These are phyloP conservation scores for Betta splendens DNA, from an alignment of 2,797 vertebrate genomes.

Conservation along the genomic window DNA sequence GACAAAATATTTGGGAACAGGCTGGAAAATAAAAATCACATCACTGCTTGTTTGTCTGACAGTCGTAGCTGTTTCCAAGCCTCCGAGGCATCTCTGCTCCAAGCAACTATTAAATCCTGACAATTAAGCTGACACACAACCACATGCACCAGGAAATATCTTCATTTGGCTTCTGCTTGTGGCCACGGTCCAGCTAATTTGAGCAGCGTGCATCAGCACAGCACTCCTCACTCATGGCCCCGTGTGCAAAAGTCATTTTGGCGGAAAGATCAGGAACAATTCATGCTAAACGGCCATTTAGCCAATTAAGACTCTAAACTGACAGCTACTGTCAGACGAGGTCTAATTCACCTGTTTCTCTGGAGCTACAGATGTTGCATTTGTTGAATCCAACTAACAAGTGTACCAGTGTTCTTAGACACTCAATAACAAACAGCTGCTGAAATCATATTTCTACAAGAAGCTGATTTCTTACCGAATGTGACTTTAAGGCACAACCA, in stretches of 20 bases:
- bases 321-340: slow-evolving; percentile 1
- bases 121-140: slow-evolving; percentile 7
- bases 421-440: background rate
- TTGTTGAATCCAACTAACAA: slow-evolving; percentile 11
- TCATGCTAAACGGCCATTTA: slow-evolving; percentile 5
- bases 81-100: slow-evolving; percentile 8
- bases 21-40: slow-evolving; percentile 11
- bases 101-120: slow-evolving; percentile 21
- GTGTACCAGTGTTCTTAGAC: no score
- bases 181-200: slow-evolving; percentile 16
- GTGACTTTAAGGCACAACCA: background rate
- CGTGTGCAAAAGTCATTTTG: slow-evolving; percentile 1
- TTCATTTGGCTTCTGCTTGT: slow-evolving; percentile 12
- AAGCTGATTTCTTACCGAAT: slow-evolving; percentile 1
- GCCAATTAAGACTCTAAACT: slow-evolving; percentile 2
- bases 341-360: slow-evolving; percentile 8
- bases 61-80: slow-evolving; percentile 28
- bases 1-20: slow-evolving; percentile 38
- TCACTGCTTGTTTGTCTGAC: background rate
- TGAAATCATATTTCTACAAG: background rate
- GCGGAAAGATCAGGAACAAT: slow-evolving; percentile 11
- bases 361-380: slow-evolving; percentile 3
- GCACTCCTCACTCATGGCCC: slow-evolving; percentile 4
- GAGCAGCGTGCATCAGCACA: slow-evolving; percentile 6
- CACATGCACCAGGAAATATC: slow-evolving; percentile 4